Evolutionary conservation across 1,140 invertebrate genomes (phyloP).

Genomic region (Bombus huntii): DNA sequence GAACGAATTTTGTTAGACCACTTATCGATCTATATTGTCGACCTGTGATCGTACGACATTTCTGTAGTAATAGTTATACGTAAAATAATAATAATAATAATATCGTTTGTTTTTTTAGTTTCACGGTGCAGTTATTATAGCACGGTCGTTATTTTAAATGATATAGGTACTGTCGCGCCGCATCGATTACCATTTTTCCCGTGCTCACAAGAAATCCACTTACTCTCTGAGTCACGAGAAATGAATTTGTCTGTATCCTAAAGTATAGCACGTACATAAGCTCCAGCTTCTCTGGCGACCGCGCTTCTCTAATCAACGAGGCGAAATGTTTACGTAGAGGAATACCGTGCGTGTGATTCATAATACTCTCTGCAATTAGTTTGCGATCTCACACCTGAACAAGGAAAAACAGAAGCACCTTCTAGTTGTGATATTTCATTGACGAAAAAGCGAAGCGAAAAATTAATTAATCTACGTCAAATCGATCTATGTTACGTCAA

Average conservation of each 20-base stretch:
- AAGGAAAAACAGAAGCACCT: not conserved
- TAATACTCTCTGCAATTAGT: not conserved
- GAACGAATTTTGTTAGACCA: too few relatives aligned
- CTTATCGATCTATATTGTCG: too few relatives aligned
- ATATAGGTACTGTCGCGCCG: not conserved
- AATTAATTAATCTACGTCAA: not conserved
- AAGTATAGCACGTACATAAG: not conserved
- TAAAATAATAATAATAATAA: too few relatives aligned
- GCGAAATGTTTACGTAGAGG: not conserved
- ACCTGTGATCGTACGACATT: too few relatives aligned
- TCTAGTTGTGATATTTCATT: not conserved
- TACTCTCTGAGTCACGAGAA: not conserved
- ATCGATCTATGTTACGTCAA: not conserved
- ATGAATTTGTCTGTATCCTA: conserved; percentile 11
- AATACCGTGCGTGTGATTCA: conserved; percentile 26
- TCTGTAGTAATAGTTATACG: too few relatives aligned
- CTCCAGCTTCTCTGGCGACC: not conserved
- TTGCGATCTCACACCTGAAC: not conserved
- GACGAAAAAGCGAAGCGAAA: not conserved
- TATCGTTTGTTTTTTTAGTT: too few relatives aligned
- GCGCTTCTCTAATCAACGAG: not conserved
- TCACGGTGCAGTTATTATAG: too few relatives aligned
- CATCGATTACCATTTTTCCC: not conserved
- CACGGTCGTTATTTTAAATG: not conserved
- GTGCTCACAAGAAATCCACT: not conserved